Evolutionary conservation across 2,797 vertebrate genomes (phyloP).

Genomic region (Peromyscus aztecus): DNA sequence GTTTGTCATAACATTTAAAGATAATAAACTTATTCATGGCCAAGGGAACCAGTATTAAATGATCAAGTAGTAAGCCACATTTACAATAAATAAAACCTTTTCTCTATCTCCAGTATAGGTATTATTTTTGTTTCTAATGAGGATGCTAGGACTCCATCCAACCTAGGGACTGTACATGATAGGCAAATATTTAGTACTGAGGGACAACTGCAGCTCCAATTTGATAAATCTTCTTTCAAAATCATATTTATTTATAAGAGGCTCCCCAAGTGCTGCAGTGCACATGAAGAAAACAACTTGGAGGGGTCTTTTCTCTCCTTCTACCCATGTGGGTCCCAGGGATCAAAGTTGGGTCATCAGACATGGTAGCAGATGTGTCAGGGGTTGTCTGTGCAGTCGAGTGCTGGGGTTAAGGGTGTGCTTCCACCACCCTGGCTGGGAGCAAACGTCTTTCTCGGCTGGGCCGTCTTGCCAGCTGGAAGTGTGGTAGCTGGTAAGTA

Average conservation of each 20-base stretch:
- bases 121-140: neutral
- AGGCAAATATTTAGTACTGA: neutral
- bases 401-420: no score
- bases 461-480: neutral
- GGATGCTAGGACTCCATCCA: neutral
- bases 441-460: neutral
- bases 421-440: neutral
- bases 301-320: neutral
- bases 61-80: neutral
- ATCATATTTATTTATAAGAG: neutral
- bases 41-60: conserved; percentile 22
- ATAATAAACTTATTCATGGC: conserved; percentile 2
- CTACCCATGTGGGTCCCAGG: neutral
- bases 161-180: neutral
- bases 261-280: neutral
- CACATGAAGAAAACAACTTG: neutral
- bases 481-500: neutral
- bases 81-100: conserved; percentile 40
- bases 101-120: neutral
- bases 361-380: neutral
- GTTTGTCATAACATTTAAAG: conserved; percentile 30
- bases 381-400: no score
- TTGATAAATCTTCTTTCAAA: neutral
- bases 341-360: neutral
- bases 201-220: neutral